Percentiles rank a stretch among this genome's conserved stretches.
Conservation (phyloP, 1,140 invertebrate species). For the Tyrophagus putrescentiae region DNA sequence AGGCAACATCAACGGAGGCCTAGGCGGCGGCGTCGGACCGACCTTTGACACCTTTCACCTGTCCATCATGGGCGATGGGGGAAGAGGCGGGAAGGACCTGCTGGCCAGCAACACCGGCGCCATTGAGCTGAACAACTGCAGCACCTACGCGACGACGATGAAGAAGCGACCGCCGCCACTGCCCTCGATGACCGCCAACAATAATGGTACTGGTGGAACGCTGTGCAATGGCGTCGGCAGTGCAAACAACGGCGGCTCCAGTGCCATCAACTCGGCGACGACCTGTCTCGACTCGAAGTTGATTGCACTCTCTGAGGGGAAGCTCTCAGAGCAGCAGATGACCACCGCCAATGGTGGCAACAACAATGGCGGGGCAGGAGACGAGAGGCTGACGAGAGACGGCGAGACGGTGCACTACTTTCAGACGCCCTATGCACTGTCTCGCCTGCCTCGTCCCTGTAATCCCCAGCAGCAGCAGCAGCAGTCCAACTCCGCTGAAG, state of each 20-base stretch:
- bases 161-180: neutral
- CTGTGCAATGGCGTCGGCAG: neutral
- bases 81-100: slow-evolving; percentile 1
- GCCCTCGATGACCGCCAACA: too few species aligned
- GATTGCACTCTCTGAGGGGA: slow-evolving; percentile 25
- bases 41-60: neutral
- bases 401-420: slow-evolving; percentile 26
- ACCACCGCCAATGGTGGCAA: neutral
- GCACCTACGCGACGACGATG: neutral
- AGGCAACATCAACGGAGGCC: neutral
- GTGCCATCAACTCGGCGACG: slow-evolving; percentile 21
- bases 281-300: slow-evolving; percentile 24
- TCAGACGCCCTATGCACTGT: slow-evolving; percentile 28
- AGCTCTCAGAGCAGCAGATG: slow-evolving; percentile 11
- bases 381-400: too few species aligned
- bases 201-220: neutral
- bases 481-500: neutral
- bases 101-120: neutral
- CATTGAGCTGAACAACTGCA: neutral
- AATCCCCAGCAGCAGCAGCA: neutral
- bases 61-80: neutral
- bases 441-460: slow-evolving; percentile 13
- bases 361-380: slow-evolving; percentile 19
- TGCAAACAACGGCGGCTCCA: neutral
- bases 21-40: neutral